phyloP scores from a whole-genome alignment of 2,113 vertebrate genomes.

The Cavia porcellus region DNA sequence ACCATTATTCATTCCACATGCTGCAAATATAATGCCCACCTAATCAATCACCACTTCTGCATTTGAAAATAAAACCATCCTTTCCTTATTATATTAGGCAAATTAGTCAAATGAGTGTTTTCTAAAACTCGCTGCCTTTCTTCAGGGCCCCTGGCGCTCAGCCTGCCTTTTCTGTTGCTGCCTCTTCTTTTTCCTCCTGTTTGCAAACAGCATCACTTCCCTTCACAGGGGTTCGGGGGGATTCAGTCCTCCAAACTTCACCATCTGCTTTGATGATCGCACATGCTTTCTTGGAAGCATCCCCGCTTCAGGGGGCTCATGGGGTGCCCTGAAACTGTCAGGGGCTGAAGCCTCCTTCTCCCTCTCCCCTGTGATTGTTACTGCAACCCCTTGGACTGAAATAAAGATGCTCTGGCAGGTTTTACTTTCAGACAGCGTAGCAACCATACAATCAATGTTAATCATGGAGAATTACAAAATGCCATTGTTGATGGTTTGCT shows the following conservation, averaged over 20 bases:
- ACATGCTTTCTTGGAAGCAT: background rate
- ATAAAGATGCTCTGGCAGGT: background rate
- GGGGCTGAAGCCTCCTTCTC: background rate
- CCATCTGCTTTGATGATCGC: slow-evolving; percentile 63
- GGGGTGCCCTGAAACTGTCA: background rate
- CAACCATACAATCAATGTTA: background rate
- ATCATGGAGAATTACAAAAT: slow-evolving; percentile 66
- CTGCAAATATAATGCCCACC: slow-evolving; percentile 82
- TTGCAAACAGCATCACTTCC: slow-evolving; percentile 76
- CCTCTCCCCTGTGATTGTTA: background rate
- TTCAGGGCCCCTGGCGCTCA: slow-evolving; percentile 81
- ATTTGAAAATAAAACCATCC: slow-evolving; percentile 81
- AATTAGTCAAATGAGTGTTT: slow-evolving; percentile 89
- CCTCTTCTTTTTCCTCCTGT: slow-evolving; percentile 77
- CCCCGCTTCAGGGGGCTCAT: background rate
- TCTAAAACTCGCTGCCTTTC: slow-evolving; percentile 85
- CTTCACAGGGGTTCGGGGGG: slow-evolving; percentile 64
- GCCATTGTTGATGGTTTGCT: slow-evolving; percentile 45
- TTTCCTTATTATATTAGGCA: slow-evolving; percentile 84
- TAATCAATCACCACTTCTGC: slow-evolving; percentile 85
- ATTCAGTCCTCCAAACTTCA: slow-evolving; percentile 69
- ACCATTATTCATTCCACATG: slow-evolving; percentile 79
- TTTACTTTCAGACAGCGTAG: slow-evolving; percentile 56
- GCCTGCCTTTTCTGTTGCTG: slow-evolving; percentile 76
- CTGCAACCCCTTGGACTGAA: background rate